Base-by-base conservation (phyloP, 2,113 vertebrate species). In the Proterorhinus semilunaris region DNA sequence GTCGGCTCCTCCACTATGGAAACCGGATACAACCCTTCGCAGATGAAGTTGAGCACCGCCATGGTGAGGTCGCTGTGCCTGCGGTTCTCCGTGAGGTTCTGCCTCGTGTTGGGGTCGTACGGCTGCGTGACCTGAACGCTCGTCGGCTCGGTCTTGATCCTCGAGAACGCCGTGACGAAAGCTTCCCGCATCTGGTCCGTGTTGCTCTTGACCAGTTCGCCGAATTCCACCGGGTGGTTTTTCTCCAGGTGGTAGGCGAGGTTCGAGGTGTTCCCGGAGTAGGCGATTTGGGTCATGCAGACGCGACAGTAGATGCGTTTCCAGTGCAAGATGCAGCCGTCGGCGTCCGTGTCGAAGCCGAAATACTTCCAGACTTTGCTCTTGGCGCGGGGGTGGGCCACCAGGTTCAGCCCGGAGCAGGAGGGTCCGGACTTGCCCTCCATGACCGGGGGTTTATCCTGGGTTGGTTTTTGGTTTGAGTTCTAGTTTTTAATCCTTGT, bases 341-440 rank as follows among this genome's bases (percentile, higher is more conserved):
- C 94, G 0, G 94, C 94, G 83, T 96, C 93, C 0, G 94, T 94
- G 88, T 96, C 94, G 70, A 97, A 96, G 72, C 95, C 95, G 78
- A 96, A 97, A 89, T 96, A 96, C 75, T 94, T 95, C 95, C 95
- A 97, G 13, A 96, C 95, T 88, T 95, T 96, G 91, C 95, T 97
- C 87, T 97, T 97, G 82, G 95, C 95, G 45, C 95, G 94, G 0
- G 95, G 95, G 72, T 96, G 95, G 10, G 95, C 93, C 45, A 97
- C 95, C 74, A 97, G 91, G 82, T 95, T 95, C 69, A 94, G 93
- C 82, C 95, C 94, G 55, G 91, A 87, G 83, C 86, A 90, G 10
- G 92, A 92, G 73, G 89, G 84, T 84, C 93, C 94, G 68, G 88
- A 81, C 88, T 93, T 94, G 84, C 71, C 87, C 88, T 96, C 95